Evolutionary conservation across 2,797 vertebrate genomes (phyloP), one percentile per base, ranked within the genome.

Genomic region (Megaceryle alcyon): DNA sequence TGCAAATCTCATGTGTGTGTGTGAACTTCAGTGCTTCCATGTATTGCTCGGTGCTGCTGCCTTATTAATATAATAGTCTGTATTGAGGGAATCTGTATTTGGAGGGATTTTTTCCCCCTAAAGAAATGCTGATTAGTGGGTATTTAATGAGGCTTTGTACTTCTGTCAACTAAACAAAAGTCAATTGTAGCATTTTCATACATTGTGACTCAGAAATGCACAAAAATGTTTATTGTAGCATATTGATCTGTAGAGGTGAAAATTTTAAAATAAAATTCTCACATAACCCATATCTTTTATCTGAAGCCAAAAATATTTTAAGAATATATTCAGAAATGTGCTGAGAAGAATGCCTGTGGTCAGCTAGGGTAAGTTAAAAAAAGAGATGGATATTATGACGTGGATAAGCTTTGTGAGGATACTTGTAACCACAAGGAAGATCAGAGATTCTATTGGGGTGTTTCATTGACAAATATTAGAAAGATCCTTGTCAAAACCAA

Each of bases 1-100:
- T 91, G 82, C 72, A 95, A 92, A 93, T 93, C 90, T 96, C 73
- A 0, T 81, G 39, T 78, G 76, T 53, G 73, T 68, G 59, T 17
- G 76, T 53, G 18, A 96, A 86, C 69, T 90, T 44, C 86, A 86
- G 41, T 25, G 51, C 57, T 88, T 93, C 79, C 75, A 8, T 48
- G 57, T 70, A 17, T 7, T 51, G 73, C 77, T 56, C 65, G 29
- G 37, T 92, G 41, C n/a, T 65, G 26, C 71, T 96, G 33, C 82
- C 49, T 88, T 64, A 87, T 75, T 86, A 80, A 85, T 76, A 7
- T 53, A 49, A 69, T 82, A 63, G 41, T 78, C 39, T 92, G n/a
- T 19, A 41, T 63, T 57, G 22, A 63, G 28, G 35, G 29, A 63
- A 56, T 86, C 64, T 75, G n/a, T 64, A 61, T 48, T 79, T 69